Evolutionary conservation across 92 coral and sea anemone species (phyloP), one percentile per base, ranked within the genome.

Genomic region (Paramuricea clavata): DNA sequence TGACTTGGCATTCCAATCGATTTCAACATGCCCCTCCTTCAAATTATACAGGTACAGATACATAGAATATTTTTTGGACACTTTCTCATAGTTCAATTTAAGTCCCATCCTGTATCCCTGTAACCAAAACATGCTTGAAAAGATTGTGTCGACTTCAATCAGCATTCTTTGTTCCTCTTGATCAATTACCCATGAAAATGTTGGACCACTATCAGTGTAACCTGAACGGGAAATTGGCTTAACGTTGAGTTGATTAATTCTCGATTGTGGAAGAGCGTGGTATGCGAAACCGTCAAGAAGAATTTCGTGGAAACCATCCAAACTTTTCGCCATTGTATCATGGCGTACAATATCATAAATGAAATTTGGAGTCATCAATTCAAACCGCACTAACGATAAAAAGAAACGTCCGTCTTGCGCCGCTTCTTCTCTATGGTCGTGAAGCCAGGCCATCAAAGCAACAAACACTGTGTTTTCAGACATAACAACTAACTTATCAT

Each of bases 161-260:
- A 36, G 17, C 0, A 4, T 26, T 69, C 27, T 33, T 69, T 31
- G 34, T 5, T 16, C 17, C 12, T 71, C 12, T 2, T 36, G 10
- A 43, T 71, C 77, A 71, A 71, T 71, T 52, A 71, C 77, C 77
- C 77, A 71, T 71, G 77, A 12, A 36, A 71, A 71, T 11, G 49
- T 71, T 12, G 77, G 77, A 15, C 17, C 52, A 30, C 1, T 19
- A 17, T 15, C 28, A 1, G 1, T 39, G 52, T 17, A 19, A 15
- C 13, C 0, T 5, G 78, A 4, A 8, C 78, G 25, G 3, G 0
- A 8, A 3, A 21, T 39, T 19, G 35, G 57, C 6, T 39, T 72
- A 17, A 0, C 19, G 5, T 39, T n/a, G 15, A 72, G 78, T 39
- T 13, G 16, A 3, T 19, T 15, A 6, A 9, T 72, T 47, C 78